phyloP scores from a whole-genome alignment of 2,113 vertebrate species.

The Plecturocebus donacophilus region DNA sequence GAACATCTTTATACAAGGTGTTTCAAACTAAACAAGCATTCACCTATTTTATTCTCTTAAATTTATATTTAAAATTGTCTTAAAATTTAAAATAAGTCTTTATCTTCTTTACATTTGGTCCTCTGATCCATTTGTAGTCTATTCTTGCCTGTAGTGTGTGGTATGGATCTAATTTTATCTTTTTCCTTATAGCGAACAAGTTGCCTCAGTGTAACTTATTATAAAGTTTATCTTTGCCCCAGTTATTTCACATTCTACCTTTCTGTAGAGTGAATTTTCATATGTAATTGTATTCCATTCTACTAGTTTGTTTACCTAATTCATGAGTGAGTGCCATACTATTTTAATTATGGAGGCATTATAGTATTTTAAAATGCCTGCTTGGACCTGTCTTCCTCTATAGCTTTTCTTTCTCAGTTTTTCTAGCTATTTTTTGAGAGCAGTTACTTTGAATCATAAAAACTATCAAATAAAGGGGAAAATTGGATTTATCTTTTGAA shows the following conservation, averaged over 20 bases:
- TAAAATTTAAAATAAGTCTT: neutral
- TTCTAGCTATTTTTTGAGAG: constrained; percentile 11
- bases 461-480: neutral
- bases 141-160: neutral
- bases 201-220: neutral
- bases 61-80: neutral
- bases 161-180: neutral
- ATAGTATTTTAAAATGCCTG: constrained; percentile 5
- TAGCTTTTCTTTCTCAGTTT: constrained; percentile 4
- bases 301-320: neutral
- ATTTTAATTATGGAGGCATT: neutral
- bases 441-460: neutral
- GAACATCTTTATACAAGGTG: neutral
- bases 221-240: neutral
- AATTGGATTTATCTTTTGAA: constrained; percentile 1
- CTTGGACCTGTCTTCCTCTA: neutral
- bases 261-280: neutral
- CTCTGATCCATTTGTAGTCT: neutral
- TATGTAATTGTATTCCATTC: neutral
- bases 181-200: neutral
- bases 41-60: neutral
- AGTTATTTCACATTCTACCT: neutral
- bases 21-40: constrained; percentile 1
- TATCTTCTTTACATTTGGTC: neutral
- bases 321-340: neutral